Evolutionary conservation across 1,140 invertebrate genomes (phyloP).

Genomic region (Theocolax elegans): DNA sequence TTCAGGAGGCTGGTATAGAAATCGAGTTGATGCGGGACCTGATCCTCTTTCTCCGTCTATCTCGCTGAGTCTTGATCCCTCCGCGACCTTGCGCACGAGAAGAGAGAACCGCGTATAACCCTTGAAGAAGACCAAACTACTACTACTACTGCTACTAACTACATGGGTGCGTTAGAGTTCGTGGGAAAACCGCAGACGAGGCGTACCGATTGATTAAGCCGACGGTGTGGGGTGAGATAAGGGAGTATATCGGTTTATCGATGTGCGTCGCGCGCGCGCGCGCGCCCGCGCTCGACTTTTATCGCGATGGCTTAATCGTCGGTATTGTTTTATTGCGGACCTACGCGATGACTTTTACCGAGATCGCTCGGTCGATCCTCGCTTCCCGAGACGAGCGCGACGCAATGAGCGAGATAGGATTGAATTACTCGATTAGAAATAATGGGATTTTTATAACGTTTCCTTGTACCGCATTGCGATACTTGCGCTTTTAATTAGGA

Average conservation of each 20-base stretch:
- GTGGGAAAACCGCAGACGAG: slow-evolving; percentile 18
- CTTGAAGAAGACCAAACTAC: no score
- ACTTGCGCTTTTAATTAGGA: no score
- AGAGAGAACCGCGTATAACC: no score
- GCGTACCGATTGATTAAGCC: slow-evolving; percentile 32
- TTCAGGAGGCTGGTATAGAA: slow-evolving; percentile 45
- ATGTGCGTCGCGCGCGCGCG: neutral
- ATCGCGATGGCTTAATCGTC: slow-evolving; percentile 34
- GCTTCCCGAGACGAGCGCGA: neutral
- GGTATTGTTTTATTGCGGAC: slow-evolving; percentile 1
- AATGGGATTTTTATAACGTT: neutral
- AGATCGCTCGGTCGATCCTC: slow-evolving; percentile 2
- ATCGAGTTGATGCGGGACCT: slow-evolving; percentile 40
- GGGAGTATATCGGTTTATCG: slow-evolving; percentile 15
- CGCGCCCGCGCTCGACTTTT: no score
- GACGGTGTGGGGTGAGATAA: slow-evolving; percentile 7
- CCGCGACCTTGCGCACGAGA: no score
- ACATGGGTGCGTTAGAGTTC: neutral
- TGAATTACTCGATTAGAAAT: slow-evolving; percentile 10
- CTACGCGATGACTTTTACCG: neutral
- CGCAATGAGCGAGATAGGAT: neutral
- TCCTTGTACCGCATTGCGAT: no score
- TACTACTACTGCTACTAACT: no score
- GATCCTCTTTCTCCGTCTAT: neutral
- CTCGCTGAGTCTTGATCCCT: no score